phyloP scores from a whole-genome alignment of 2,797 vertebrate genomes.

The Heterohyrax brucei region DNA sequence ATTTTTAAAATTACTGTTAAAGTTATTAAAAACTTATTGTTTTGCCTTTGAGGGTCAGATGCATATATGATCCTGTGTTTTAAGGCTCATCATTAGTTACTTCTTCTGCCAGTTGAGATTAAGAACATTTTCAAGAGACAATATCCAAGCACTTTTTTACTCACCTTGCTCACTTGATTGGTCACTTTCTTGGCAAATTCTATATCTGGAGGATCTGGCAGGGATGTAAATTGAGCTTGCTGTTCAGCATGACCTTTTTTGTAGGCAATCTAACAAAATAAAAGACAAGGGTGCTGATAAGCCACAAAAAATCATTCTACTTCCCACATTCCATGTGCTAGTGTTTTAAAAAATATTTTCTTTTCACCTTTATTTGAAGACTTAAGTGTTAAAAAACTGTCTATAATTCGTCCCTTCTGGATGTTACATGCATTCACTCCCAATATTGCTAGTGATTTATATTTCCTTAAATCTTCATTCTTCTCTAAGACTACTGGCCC shows the following conservation, averaged over 20 bases:
- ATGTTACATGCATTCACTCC: neutral
- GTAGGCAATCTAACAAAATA: constrained; percentile 94
- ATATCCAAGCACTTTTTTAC: constrained; percentile 75
- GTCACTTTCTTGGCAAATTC: constrained; percentile 95
- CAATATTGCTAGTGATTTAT: neutral
- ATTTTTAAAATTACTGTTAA: too few species aligned
- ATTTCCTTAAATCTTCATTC: neutral
- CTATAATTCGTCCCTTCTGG: neutral
- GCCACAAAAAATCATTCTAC: neutral
- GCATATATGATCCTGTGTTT: constrained; percentile 28
- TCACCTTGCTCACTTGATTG: constrained; percentile 96
- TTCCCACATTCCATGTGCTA: neutral
- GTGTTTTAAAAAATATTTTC: neutral
- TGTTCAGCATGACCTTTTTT: constrained; percentile 96
- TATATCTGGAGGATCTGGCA: constrained; percentile 96
- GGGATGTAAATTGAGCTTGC: constrained; percentile 94
- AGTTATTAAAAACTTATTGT: neutral
- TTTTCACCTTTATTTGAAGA: neutral
- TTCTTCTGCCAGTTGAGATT: constrained; percentile 19
- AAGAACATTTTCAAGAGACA: constrained; percentile 7
- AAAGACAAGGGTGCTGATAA: constrained; percentile 37
- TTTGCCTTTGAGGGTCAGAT: neutral
- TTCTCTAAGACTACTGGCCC: neutral
- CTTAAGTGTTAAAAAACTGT: neutral
- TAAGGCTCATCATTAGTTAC: neutral